Base-by-base conservation (phyloP, 2,888 invertebrate species). In the Dasysyrphus tricinctus region DNA sequence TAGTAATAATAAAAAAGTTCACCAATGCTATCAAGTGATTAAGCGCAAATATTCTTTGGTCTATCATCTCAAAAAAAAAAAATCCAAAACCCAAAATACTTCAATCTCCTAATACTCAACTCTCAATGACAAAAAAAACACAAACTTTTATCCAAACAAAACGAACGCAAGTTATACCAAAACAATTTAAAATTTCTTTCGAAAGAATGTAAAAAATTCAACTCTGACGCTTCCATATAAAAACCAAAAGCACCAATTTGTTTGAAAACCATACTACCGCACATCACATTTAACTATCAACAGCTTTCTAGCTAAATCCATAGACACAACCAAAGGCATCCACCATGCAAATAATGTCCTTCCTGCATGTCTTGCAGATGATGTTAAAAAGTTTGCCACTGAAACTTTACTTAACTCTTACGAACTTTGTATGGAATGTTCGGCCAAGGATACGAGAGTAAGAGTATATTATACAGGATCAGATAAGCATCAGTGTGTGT, bases 321-420 rank as follows among this genome's bases (percentile, higher is more conserved):
- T 6, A 59, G 1, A 12, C 2, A 19, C 7, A 29, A 2, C 39
- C 12, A 51, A 32, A 56, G 56, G 74, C 70, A 80, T 70, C 57
- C 57, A 59, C 37, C 39, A 80, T 79, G 83, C 80, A 80, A 84
- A 80, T 84, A 84, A 84, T 80, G 83, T 84, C 83, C 83, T 84
- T 84, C 83, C 70, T 80, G 63, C 49, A 72, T 84, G 56, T 72
- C 74, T 75, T 80, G 70, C 63, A 74, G 75, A 79, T 79, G 75
- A 65, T 79, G 75, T 69, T 54, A 39, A 57, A 80, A 84, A 84
- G 51, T 80, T 84, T 72, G 54, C 57, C 70, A 49, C 56, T 72
- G 75, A 75, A 75, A 75, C 47, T 79, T 69, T 75, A 11, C 29
- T 16, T 67, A 44, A 63, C 47, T 61, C 37, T 37, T 24, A 44